Evolutionary conservation across 2,113 vertebrate genomes (phyloP).

Genomic region (Periophthalmodon schlosseri): DNA sequence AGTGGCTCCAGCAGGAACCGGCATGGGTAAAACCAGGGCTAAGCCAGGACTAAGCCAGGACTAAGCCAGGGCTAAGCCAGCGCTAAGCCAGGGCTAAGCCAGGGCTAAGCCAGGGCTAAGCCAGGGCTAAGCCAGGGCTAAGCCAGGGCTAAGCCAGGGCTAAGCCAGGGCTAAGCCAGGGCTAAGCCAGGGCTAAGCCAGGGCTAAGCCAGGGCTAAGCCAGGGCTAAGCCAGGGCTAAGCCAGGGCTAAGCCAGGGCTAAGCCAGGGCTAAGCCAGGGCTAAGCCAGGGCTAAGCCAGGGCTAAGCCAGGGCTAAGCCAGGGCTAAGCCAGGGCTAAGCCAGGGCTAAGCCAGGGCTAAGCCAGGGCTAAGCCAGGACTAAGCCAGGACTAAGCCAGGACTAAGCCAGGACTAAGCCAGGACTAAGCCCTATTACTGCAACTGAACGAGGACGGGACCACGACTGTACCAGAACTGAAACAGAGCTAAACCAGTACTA

Average conservation of each 20-base stretch:
- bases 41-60: neutral
- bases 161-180: neutral
- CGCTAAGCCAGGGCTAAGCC: neutral
- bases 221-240: neutral
- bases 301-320: neutral
- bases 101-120: neutral
- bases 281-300: neutral
- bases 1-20: conserved; percentile 82
- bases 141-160: neutral
- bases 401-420: neutral
- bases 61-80: neutral
- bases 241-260: neutral
- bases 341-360: neutral
- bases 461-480: too few relatives aligned
- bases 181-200: neutral
- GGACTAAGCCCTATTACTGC: neutral
- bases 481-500: too few relatives aligned
- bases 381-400: neutral
- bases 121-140: neutral
- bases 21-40: conserved; percentile 78
- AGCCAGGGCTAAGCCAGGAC: too few relatives aligned
- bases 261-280: neutral
- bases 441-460: neutral
- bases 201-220: neutral
- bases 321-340: neutral